Conservation (phyloP, 2,113 vertebrate species). For the Desmodus rotundus region DNA sequence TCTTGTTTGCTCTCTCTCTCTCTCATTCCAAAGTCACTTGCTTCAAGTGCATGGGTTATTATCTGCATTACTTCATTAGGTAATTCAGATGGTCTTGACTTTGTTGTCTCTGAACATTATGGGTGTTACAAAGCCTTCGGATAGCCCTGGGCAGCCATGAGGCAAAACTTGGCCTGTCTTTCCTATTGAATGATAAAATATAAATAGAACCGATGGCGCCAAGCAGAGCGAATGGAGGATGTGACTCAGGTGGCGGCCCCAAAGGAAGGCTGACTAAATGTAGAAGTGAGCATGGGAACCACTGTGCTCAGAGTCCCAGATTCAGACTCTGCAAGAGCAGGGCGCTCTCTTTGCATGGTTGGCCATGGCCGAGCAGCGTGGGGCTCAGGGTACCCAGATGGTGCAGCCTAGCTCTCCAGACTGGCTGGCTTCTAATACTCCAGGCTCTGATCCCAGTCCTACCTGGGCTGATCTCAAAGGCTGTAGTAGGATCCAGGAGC, state of each 20-base stretch:
- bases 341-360: not conserved
- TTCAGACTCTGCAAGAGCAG: not conserved
- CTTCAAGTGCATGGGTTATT: not conserved
- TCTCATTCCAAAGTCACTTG: not conserved
- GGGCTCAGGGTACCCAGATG: not conserved
- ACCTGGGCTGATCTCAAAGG: not conserved
- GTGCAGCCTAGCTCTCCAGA: not conserved
- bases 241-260: not conserved
- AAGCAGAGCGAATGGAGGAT: not conserved
- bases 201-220: not conserved
- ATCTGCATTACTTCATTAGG: not conserved
- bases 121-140: not conserved
- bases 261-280: not conserved
- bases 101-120: not conserved
- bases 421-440: not conserved
- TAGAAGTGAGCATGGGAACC: not conserved
- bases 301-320: not conserved
- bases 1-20: not conserved
- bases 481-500: not conserved
- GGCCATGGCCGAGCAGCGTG: not conserved
- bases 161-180: not conserved
- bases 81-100: not conserved
- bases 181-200: not conserved
- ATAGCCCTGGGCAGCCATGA: not conserved
- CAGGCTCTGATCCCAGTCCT: not conserved